Evolutionary conservation across 2,113 vertebrate genomes (phyloP), one percentile per base, ranked within the genome.

Genomic region (Elaphurus davidianus): DNA sequence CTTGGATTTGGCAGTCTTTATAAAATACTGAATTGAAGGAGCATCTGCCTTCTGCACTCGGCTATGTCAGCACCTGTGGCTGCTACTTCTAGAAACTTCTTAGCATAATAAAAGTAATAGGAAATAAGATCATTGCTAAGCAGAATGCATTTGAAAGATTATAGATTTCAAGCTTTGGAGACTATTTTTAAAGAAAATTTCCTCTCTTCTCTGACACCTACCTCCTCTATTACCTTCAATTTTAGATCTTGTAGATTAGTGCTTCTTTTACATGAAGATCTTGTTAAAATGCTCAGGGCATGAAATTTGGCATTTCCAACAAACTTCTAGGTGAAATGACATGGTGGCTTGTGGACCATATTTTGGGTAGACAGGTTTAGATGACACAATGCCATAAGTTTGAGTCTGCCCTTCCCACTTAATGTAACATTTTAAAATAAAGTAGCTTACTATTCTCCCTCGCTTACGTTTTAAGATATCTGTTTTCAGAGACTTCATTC

Each of bases 1-100:
- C 94, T 91, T 98, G 97, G 28, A 97, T 97, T 97, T 98, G 94
- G 96, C 97, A 97, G n/a, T 90, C 59, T 76, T 16, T 78, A 55
- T 62, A 89, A 93, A 93, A 27, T 15, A 97, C 62, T 98, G 87
- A 94, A 96, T 98, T 93, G 96, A 98, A 98, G 96, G 74, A 98
- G 94, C 97, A 98, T 98, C 98, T 99, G 85, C 76, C 94, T 97
- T 98, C 98, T 96, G 96, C 7, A 90, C 21, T 84, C 82, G 67
- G 0, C 2, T 92, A 97, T 97, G 94, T 98, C 97, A 98, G 87
- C 90, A 94, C 94, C 55, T 43, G 76, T 95, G 57, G 85, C 8
- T 96, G 94, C 96, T 98, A 89, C 59, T 98, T 98, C 90, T 97
- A 98, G 95, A 97, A 98, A 95, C 50, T 60, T 98, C 94, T 97